Evolutionary conservation across 2,888 invertebrate genomes (phyloP), one percentile per base, ranked within the genome.

Genomic region (Ischnus inquisitorius): DNA sequence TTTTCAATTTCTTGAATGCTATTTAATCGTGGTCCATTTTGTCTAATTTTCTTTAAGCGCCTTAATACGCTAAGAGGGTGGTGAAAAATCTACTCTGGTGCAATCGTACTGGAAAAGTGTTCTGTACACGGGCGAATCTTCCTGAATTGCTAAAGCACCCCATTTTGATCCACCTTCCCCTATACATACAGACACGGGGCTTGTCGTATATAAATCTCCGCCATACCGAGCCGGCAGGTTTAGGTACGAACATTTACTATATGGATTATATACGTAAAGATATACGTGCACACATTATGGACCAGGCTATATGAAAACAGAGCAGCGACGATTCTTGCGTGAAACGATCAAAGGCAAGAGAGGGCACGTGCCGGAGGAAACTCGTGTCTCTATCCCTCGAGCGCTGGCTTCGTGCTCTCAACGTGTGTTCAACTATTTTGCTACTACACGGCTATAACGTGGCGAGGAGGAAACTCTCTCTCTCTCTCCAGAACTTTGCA

Each of bases 301-400:
- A 28, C 62, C 43, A 46, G 62, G 46, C 46, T 48, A 46, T 69
- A 62, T 64, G 78, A 19, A 68, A 68, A 46, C 69, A 74, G 48
- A 71, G 74, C 65, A 74, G 77, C 71, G 82, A 64, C 85, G 88
- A 89, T 91, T 85, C 88, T 89, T 88, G 88, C 90, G 89, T 90
- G 88, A 91, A 90, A 90, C 88, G 90, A 90, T 91, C 91, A 91
- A 91, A 91, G 91, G 84, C 79, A 69, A 65, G 54, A 19, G 8
- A 6, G 46, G 78, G 48, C 78, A 72, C 79, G 79, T 79, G 82
- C 76, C 62, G 46, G 62, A 48, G 46, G 60, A 60, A 46, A 74
- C 57, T 46, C 8, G 25, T 46, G 46, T 62, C 71, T 39, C 54
- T 57, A 41, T 51, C 19, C 54, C 48, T 74, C 62, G 46, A 62